Evolutionary conservation across 2,888 invertebrate species (phyloP).

Genomic region (Acanthacorydalis orientalis): DNA sequence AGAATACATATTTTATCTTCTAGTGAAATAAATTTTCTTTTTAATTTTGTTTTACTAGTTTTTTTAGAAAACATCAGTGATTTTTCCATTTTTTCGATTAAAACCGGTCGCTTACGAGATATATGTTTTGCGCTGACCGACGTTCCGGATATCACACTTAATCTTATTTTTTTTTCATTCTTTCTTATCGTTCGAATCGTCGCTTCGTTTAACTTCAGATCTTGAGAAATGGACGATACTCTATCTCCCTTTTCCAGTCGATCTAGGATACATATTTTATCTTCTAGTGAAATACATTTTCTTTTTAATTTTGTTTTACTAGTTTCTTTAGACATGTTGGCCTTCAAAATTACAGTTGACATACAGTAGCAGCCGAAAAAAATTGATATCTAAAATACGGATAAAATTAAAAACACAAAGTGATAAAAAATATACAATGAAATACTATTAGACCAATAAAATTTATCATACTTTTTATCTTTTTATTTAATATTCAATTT

Average conservation of each 20-base stretch:
- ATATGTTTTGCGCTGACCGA: conserved; percentile 8
- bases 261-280: conserved; percentile 9
- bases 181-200: conserved; percentile 12
- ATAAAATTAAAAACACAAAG: too few relatives aligned
- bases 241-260: conserved; percentile 10
- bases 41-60: too few relatives aligned
- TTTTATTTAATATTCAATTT: too few relatives aligned
- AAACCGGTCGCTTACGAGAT: conserved; percentile 5
- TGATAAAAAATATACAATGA: too few relatives aligned
- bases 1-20: conserved; percentile 9
- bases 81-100: not conserved
- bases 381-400: too few relatives aligned
- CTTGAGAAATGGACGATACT: conserved; percentile 11
- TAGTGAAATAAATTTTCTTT: conserved; percentile 8
- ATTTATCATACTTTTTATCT: too few relatives aligned
- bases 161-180: conserved; percentile 12
- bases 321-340: too few relatives aligned
- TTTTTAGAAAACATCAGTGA: not conserved
- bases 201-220: conserved; percentile 13
- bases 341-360: too few relatives aligned
- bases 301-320: too few relatives aligned
- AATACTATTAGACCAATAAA: too few relatives aligned
- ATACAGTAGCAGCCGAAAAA: too few relatives aligned
- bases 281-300: not conserved
- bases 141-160: conserved; percentile 8